Evolutionary conservation across 2,113 vertebrate genomes (phyloP), one percentile per base, ranked within the genome.

Genomic region (Ammodytes dubius): DNA sequence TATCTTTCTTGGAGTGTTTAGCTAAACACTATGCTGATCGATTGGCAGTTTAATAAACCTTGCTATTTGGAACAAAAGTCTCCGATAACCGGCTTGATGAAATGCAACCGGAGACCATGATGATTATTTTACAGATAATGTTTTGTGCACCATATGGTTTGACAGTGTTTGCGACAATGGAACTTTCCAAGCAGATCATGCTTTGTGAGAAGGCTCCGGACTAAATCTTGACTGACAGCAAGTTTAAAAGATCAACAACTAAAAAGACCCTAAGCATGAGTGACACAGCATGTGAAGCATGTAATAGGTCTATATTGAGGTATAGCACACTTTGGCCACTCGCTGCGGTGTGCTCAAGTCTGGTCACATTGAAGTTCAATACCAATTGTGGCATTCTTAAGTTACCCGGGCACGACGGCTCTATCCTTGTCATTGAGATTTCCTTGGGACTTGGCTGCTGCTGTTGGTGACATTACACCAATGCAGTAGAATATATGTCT

Each of bases 371-470:
- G 67, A 86, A 78, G 83, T 74, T 53, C 15, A 9, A 7, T 59
- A 46, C 37, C 42, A 89, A 74, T 66, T 46, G 69, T 68, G 14
- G 19, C 67, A 79, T 86, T 79, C 84, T 87, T 81, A 70, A 73
- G 79, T 79, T 68, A 77, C 80, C 47, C 59, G 13, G 7, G 5
- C 58, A 7, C 70, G 57, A 7, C 70, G 57, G 88, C 87, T 71
- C 63, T 72, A 45, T 70, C 64, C 77, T 68, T 90, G 87, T 87
- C 92, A 87, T 77, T 94, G 92, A 91, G 83, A 77, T 93, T 93
- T 94, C 89, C 85, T 87, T 89, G 90, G 90, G 89, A 79, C 74
- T 86, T 91, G 86, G 88, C 88, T 87, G 88, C 88, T 87, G 88
- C 74, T 71, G 80, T 86, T 53, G 50, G 77, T 89, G 86, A 86